phyloP scores from a whole-genome alignment of 1,140 invertebrate genomes.

The Phocides pigmalion region DNA sequence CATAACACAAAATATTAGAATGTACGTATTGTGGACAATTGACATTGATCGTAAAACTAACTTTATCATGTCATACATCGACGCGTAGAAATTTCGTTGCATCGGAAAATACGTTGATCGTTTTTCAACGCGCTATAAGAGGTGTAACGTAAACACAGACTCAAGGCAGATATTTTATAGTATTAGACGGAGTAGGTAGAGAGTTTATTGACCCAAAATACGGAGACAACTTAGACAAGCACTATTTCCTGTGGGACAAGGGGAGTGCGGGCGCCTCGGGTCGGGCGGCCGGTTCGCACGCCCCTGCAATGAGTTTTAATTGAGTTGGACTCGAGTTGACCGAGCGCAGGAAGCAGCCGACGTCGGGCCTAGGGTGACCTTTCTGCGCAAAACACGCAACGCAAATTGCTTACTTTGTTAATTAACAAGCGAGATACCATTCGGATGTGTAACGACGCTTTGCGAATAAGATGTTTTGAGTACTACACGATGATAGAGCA shows the following conservation, averaged over 20 bases:
- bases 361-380: slow-evolving; percentile 67
- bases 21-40: too few species aligned
- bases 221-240: slow-evolving; percentile 59
- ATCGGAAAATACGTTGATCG: too few species aligned
- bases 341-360: slow-evolving; percentile 66
- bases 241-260: slow-evolving; percentile 72
- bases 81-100: too few species aligned
- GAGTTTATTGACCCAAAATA: slow-evolving; percentile 31
- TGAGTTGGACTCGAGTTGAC: slow-evolving; percentile 59
- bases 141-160: too few species aligned
- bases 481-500: neutral
- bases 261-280: slow-evolving; percentile 39
- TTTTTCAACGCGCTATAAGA: too few species aligned
- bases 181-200: neutral
- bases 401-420: slow-evolving; percentile 29
- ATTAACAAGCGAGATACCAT: slow-evolving; percentile 27
- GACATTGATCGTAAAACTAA: too few species aligned
- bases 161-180: neutral
- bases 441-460: slow-evolving; percentile 17
- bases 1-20: too few species aligned
- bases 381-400: slow-evolving; percentile 40
- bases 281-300: slow-evolving; percentile 66
- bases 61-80: too few species aligned
- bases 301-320: slow-evolving; percentile 79
- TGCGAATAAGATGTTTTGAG: slow-evolving; percentile 1